Conservation (phyloP, 2,113 vertebrate species). For the Pseudorhombus dupliciocellatus region DNA sequence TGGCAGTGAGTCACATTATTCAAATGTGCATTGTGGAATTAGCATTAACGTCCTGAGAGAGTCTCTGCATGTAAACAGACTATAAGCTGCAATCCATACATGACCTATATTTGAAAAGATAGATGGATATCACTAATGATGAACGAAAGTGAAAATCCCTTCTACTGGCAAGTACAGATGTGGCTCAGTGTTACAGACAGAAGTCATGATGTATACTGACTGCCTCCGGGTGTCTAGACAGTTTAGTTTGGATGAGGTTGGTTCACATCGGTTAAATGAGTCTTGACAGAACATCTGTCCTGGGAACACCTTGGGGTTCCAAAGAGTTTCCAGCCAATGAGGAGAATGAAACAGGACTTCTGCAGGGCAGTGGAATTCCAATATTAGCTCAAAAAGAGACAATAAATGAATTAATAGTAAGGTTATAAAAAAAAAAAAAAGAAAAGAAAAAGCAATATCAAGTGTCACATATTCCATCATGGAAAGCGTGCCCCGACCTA, state of each 20-base stretch:
- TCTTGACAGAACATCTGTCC: not conserved
- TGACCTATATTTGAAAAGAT: slow-evolving; percentile 47
- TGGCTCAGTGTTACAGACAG: not conserved
- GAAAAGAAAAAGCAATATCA: too few species aligned
- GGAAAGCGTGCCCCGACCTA: too few species aligned
- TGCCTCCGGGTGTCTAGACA: not conserved
- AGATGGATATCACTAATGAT: slow-evolving; percentile 11
- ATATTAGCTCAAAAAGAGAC: too few species aligned
- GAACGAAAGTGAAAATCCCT: not conserved
- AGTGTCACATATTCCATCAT: too few species aligned
- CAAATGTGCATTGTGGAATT: slow-evolving; percentile 21
- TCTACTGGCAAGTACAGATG: not conserved
- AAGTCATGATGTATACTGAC: not conserved
- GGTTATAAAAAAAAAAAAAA: too few species aligned
- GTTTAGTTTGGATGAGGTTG: not conserved
- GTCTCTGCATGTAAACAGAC: slow-evolving; percentile 14
- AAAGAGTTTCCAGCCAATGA: too few species aligned
- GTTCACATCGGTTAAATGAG: not conserved
- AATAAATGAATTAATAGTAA: too few species aligned
- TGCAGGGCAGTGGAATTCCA: too few species aligned
- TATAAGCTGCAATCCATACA: slow-evolving; percentile 28
- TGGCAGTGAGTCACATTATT: slow-evolving; percentile 15
- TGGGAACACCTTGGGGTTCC: not conserved
- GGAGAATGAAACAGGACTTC: not conserved
- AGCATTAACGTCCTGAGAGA: slow-evolving; percentile 18